Conservation (phyloP, 2,797 vertebrate species). For the Allobates femoralis region DNA sequence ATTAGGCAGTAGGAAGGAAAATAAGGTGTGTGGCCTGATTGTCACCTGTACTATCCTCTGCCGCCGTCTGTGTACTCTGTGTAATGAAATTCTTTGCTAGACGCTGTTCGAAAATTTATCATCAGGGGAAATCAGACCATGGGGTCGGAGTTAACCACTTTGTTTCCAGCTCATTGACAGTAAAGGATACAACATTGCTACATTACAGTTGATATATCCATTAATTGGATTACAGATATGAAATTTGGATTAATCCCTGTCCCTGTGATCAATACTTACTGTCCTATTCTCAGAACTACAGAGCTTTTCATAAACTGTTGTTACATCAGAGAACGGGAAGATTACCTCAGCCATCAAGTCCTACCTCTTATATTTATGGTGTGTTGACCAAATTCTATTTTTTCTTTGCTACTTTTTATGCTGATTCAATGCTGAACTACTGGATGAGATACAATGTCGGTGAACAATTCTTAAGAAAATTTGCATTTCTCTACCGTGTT, state of each 20-base stretch:
- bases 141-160: slow-evolving; percentile 47
- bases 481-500: too few relatives aligned
- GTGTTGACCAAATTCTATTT: background rate
- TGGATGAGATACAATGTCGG: too few relatives aligned
- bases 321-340: background rate
- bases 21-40: slow-evolving; percentile 50
- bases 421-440: background rate
- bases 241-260: background rate
- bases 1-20: slow-evolving; percentile 44
- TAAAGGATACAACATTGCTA: background rate
- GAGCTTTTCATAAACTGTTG: background rate
- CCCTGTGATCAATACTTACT: background rate
- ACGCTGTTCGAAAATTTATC: slow-evolving; percentile 49
- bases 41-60: slow-evolving; percentile 52
- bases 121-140: slow-evolving; percentile 55
- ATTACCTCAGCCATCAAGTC: background rate
- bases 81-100: slow-evolving; percentile 61
- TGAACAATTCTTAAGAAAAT: too few relatives aligned
- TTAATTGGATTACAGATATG: background rate
- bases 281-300: background rate
- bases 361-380: background rate
- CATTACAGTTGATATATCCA: background rate
- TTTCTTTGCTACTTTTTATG: background rate
- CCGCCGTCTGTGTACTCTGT: slow-evolving; percentile 60
- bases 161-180: background rate